Evolutionary conservation across 1,140 invertebrate species (phyloP).

Genomic region (Nephila pilipes): DNA sequence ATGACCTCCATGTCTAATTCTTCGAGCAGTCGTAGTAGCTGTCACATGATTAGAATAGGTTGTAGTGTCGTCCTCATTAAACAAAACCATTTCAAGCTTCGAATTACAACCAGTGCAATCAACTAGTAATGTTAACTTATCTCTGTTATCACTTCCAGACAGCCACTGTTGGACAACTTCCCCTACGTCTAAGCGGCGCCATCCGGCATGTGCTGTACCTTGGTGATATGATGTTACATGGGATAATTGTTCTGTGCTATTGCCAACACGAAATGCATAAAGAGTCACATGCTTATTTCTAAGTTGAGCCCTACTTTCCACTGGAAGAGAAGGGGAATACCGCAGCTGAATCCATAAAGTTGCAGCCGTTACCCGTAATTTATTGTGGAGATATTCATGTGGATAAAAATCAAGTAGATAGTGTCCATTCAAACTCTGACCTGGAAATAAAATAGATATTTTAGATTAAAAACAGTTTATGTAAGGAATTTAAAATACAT

Average conservation of each 20-base stretch:
- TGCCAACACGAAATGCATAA: constrained; percentile 85
- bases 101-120: constrained; percentile 91
- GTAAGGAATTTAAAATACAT: too few relatives aligned
- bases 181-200: constrained; percentile 93
- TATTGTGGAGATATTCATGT: constrained; percentile 83
- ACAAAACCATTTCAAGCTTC: constrained; percentile 82
- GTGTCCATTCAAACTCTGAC: constrained; percentile 90
- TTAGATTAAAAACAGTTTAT: neutral
- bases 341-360: constrained; percentile 88
- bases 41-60: neutral
- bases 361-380: constrained; percentile 86
- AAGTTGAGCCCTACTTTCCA: constrained; percentile 78
- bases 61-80: constrained; percentile 76
- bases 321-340: constrained; percentile 81
- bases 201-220: constrained; percentile 86
- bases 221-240: constrained; percentile 85
- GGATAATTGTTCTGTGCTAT: constrained; percentile 78
- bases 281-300: constrained; percentile 84
- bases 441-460: constrained; percentile 82
- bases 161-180: constrained; percentile 84
- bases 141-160: constrained; percentile 81
- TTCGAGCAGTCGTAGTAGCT: constrained; percentile 79
- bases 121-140: constrained; percentile 88
- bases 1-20: constrained; percentile 80
- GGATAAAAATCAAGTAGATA: constrained; percentile 89